Conservation (phyloP, 2,113 vertebrate species). For the Toxotes chatareus region DNA sequence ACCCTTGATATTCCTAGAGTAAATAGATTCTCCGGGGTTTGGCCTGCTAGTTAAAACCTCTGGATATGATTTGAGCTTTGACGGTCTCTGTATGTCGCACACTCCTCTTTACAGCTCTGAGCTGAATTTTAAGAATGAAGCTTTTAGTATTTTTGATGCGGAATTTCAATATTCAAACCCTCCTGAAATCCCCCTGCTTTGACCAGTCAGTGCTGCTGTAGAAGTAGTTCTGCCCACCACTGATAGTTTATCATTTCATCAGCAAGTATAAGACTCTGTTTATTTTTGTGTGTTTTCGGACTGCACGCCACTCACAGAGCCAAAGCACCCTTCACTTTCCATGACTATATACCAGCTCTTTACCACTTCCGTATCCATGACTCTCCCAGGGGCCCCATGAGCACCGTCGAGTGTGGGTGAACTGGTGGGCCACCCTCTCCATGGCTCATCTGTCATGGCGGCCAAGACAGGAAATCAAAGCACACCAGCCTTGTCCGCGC, state of each 20-base stretch:
- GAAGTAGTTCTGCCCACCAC: conserved; percentile 7
- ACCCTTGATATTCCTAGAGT: conserved; percentile 33
- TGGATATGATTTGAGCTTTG: conserved; percentile 30
- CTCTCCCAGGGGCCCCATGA: not conserved
- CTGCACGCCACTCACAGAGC: conserved; percentile 4
- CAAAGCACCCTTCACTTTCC: conserved; percentile 27
- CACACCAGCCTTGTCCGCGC: conserved; percentile 72
- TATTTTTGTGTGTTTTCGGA: not conserved
- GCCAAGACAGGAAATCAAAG: conserved; percentile 86
- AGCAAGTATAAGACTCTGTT: not conserved
- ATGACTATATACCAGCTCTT: not conserved
- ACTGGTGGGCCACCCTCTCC: conserved; percentile 66
- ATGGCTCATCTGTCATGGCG: conserved; percentile 79
- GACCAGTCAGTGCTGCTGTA: conserved; percentile 12
- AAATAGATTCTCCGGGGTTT: conserved; percentile 32
- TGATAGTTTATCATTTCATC: conserved; percentile 14
- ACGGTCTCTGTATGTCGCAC: conserved; percentile 34
- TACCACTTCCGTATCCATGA: not conserved
- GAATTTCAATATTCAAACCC: conserved; percentile 41
- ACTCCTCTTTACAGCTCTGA: conserved; percentile 24
- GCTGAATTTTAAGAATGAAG: conserved; percentile 49
- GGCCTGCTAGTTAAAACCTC: conserved; percentile 11
- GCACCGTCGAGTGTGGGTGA: conserved; percentile 39
- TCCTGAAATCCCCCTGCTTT: conserved; percentile 17
- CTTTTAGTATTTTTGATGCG: conserved; percentile 11